These are phyloP conservation scores for Nyleta sp. DNA, from an alignment of 2,888 invertebrate species.

Conservation along the genomic window DNA sequence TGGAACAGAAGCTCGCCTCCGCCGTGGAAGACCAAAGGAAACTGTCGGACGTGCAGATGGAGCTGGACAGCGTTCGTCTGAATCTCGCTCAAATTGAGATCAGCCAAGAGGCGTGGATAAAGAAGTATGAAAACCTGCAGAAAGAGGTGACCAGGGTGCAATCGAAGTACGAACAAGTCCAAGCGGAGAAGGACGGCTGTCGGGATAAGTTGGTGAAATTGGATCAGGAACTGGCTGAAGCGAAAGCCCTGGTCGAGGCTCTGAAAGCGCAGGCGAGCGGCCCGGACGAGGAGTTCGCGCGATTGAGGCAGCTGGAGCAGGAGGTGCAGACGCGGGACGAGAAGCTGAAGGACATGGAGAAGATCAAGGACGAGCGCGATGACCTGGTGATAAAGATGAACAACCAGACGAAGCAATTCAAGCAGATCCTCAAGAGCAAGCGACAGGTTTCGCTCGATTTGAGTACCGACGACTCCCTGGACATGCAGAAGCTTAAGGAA, in stretches of 20 bases:
- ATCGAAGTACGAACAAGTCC: constrained; percentile 71
- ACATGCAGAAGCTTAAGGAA: constrained; percentile 83
- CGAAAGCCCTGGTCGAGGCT: constrained; percentile 78
- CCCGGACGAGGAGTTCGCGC: constrained; percentile 71
- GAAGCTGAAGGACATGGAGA: constrained; percentile 74
- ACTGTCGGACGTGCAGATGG: constrained; percentile 72
- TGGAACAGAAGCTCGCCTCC: constrained; percentile 75
- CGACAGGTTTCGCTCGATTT: constrained; percentile 80
- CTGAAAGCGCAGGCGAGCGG: constrained; percentile 68
- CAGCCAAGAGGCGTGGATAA: constrained; percentile 74
- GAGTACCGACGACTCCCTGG: constrained; percentile 72
- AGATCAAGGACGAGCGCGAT: constrained; percentile 84
- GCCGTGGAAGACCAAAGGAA: constrained; percentile 75
- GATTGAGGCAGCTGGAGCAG: constrained; percentile 74
- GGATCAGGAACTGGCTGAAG: constrained; percentile 42
- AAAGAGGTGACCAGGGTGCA: constrained; percentile 72
- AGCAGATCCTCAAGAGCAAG: constrained; percentile 85
- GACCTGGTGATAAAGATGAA: constrained; percentile 85
- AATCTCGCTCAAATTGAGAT: constrained; percentile 78
- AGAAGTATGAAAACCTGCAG: constrained; percentile 72
- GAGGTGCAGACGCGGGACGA: constrained; percentile 74
- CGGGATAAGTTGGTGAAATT: constrained; percentile 82
- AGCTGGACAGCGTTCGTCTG: constrained; percentile 74
- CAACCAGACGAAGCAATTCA: constrained; percentile 86
- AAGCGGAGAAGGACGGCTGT: constrained; percentile 70